phyloP scores from a whole-genome alignment of 2,113 vertebrate species.

The Saccopteryx bilineata region DNA sequence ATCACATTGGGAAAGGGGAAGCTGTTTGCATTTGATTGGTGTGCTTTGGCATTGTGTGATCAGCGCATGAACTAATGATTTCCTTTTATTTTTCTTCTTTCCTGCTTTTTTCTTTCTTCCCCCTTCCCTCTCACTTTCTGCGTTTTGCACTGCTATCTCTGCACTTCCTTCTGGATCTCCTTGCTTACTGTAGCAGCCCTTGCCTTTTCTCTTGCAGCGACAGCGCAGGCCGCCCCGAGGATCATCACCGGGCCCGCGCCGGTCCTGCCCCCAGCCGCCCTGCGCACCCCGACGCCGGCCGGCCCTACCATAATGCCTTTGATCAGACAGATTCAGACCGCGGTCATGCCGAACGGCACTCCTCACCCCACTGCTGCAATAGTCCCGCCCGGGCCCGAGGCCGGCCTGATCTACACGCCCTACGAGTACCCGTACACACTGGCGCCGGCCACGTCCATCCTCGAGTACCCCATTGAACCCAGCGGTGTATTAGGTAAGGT shows the following conservation, averaged over 20 bases:
- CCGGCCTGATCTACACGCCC: constrained; percentile 98
- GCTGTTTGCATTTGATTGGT: constrained; percentile 90
- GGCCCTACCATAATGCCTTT: constrained; percentile 98
- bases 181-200: constrained; percentile 95
- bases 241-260: constrained; percentile 97
- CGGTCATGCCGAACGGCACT: constrained; percentile 95
- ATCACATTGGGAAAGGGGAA: constrained; percentile 89
- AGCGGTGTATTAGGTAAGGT: constrained; percentile 98
- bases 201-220: constrained; percentile 97
- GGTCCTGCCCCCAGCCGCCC: constrained; percentile 93
- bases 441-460: constrained; percentile 97
- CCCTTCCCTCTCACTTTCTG: constrained; percentile 84
- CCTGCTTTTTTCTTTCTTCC: constrained; percentile 87
- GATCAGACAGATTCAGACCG: constrained; percentile 99
- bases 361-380: constrained; percentile 95
- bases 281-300: constrained; percentile 94
- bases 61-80: constrained; percentile 93
- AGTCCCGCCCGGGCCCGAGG: constrained; percentile 95
- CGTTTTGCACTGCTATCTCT: constrained; percentile 88
- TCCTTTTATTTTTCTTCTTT: constrained; percentile 93
- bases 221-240: constrained; percentile 96
- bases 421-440: constrained; percentile 99
- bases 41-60: constrained; percentile 91
- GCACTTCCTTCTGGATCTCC: constrained; percentile 89
- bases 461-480: constrained; percentile 99